phyloP scores from a whole-genome alignment of 2,888 invertebrate genomes.

The Xestia sexstrigata region DNA sequence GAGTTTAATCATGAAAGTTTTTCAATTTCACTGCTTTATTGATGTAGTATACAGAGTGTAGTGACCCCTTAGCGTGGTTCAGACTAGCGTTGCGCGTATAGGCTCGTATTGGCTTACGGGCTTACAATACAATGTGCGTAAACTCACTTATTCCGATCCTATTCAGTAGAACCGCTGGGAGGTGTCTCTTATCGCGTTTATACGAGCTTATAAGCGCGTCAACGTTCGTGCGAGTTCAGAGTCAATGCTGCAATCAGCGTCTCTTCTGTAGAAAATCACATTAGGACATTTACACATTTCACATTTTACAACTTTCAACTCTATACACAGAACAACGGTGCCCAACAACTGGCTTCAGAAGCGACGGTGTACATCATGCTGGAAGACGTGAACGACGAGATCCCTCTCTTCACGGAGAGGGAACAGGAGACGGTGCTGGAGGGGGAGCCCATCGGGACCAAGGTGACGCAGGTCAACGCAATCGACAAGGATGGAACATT shows the following conservation, averaged over 20 bases:
- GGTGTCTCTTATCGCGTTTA: no score
- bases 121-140: neutral
- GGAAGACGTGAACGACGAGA: slow-evolving; percentile 99
- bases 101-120: neutral
- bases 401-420: slow-evolving; percentile 98
- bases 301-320: neutral
- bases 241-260: neutral
- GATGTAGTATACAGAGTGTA: neutral
- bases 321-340: slow-evolving; percentile 95
- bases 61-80: neutral
- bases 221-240: neutral
- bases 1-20: slow-evolving; percentile 42
- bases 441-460: slow-evolving; percentile 98
- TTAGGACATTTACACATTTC: no score
- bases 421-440: slow-evolving; percentile 98
- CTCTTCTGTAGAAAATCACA: neutral
- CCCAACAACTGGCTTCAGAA: slow-evolving; percentile 98
- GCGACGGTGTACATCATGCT: slow-evolving; percentile 98
- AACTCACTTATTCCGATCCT: neutral
- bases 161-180: neutral
- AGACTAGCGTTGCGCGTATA: neutral
- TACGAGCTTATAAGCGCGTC: neutral
- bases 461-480: slow-evolving; percentile 98
- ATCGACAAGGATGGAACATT: slow-evolving; percentile 98
- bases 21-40: slow-evolving; percentile 16